Percentiles rank a stretch among this genome's conserved stretches.
phyloP scores from a whole-genome alignment of 1,140 invertebrate genomes.

The Drosophila ficusphila region DNA sequence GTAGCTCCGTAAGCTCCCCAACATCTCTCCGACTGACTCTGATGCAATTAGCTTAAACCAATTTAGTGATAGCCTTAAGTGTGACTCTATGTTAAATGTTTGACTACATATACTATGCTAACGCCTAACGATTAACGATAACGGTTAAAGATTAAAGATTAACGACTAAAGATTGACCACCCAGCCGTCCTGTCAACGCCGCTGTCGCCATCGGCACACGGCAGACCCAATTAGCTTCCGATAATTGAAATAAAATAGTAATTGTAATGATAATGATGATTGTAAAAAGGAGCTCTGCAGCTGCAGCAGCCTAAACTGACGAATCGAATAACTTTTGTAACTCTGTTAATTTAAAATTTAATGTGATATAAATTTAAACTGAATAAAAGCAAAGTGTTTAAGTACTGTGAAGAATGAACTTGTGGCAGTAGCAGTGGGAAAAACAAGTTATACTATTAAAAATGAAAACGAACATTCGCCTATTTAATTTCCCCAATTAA shows the following conservation, averaged over 20 bases:
- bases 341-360: slow-evolving; percentile 79
- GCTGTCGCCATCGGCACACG: slow-evolving; percentile 7
- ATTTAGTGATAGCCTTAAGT: slow-evolving; percentile 70
- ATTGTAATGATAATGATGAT: slow-evolving; percentile 23
- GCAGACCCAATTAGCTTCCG: slow-evolving; percentile 28
- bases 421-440: background rate
- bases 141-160: slow-evolving; percentile 7
- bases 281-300: slow-evolving; percentile 28
- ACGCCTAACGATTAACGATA: slow-evolving; percentile 11
- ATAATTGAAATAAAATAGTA: slow-evolving; percentile 33
- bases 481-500: too few species aligned
- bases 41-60: slow-evolving; percentile 79
- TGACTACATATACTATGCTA: slow-evolving; percentile 51
- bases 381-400: slow-evolving; percentile 59
- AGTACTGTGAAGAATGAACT: background rate
- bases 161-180: slow-evolving; percentile 4
- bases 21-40: slow-evolving; percentile 78
- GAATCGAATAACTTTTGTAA: slow-evolving; percentile 72
- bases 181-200: slow-evolving; percentile 33
- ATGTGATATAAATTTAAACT: slow-evolving; percentile 79
- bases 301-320: slow-evolving; percentile 49
- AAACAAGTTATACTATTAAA: too few species aligned
- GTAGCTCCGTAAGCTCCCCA: slow-evolving; percentile 58
- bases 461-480: too few species aligned
- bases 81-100: slow-evolving; percentile 54